These are phyloP conservation scores for Propsilocerus akamusi DNA, from an alignment of 1,140 invertebrate genomes.

Conservation along the genomic window DNA sequence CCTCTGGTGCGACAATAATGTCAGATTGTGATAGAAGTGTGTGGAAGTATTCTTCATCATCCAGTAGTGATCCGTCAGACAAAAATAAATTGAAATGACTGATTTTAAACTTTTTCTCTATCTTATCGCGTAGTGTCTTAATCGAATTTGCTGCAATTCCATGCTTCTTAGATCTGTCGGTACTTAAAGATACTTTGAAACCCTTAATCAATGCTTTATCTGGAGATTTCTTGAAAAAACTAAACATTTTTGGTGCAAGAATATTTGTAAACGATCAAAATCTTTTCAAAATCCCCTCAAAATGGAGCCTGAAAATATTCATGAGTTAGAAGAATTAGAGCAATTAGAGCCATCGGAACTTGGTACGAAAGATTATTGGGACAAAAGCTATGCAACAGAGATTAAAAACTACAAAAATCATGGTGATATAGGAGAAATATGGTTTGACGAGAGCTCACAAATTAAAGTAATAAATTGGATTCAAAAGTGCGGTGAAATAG, in stretches of 20 bases:
- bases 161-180: constrained; percentile 36
- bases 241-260: not conserved
- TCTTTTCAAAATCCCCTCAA: not conserved
- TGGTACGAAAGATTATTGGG: constrained; percentile 62
- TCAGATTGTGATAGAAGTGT: not conserved
- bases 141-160: constrained; percentile 45
- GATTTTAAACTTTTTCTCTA: constrained; percentile 37
- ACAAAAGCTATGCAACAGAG: constrained; percentile 59
- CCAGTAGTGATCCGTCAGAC: not conserved
- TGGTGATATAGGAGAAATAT: constrained; percentile 80
- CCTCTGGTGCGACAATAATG: not conserved
- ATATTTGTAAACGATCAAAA: not conserved
- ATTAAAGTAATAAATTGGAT: constrained; percentile 52
- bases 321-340: not conserved
- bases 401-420: constrained; percentile 62
- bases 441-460: constrained; percentile 77
- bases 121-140: constrained; percentile 39
- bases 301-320: not conserved
- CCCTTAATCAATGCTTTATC: constrained; percentile 34
- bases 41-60: not conserved
- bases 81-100: constrained; percentile 2
- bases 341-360: not conserved
- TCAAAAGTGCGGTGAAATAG: constrained; percentile 21
- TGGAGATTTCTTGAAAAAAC: not conserved
- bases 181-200: constrained; percentile 48